phyloP scores from a whole-genome alignment of 2,888 invertebrate genomes.

The Scotopteryx bipunctaria region DNA sequence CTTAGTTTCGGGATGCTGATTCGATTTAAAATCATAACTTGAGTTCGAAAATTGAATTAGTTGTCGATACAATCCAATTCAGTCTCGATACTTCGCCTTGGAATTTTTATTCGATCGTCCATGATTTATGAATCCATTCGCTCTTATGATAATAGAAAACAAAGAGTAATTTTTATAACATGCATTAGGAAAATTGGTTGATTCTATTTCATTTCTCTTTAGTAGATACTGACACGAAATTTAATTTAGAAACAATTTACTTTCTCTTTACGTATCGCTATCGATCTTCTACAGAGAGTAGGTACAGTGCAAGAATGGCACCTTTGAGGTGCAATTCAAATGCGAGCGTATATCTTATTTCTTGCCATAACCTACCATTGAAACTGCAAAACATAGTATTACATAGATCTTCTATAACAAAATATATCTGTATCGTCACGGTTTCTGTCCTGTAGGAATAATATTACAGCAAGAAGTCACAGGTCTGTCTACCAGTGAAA shows the following conservation, averaged over 20 bases:
- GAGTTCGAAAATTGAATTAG: constrained; percentile 43
- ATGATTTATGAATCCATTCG: constrained; percentile 31
- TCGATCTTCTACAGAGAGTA: too few relatives aligned
- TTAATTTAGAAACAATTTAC: neutral
- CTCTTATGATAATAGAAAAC: constrained; percentile 19
- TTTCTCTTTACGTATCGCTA: neutral
- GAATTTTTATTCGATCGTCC: constrained; percentile 22
- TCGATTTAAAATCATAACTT: constrained; percentile 38
- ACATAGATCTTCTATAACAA: too few relatives aligned
- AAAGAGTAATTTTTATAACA: constrained; percentile 21
- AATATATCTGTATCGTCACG: too few relatives aligned
- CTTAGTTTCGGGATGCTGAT: constrained; percentile 27
- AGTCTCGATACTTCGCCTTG: constrained; percentile 18
- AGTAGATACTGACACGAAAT: constrained; percentile 16
- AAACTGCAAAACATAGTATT: too few relatives aligned
- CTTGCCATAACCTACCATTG: too few relatives aligned
- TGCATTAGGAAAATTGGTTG: constrained; percentile 24
- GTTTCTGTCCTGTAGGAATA: too few relatives aligned
- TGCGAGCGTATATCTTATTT: too few relatives aligned
- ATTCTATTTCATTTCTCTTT: constrained; percentile 16
- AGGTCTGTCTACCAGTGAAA: too few relatives aligned
- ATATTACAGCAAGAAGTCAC: too few relatives aligned
- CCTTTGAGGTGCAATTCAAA: too few relatives aligned
- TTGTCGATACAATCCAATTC: constrained; percentile 31
- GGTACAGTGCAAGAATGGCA: too few relatives aligned